phyloP scores from a whole-genome alignment of 2,888 invertebrate species.

The Arge pagana region DNA sequence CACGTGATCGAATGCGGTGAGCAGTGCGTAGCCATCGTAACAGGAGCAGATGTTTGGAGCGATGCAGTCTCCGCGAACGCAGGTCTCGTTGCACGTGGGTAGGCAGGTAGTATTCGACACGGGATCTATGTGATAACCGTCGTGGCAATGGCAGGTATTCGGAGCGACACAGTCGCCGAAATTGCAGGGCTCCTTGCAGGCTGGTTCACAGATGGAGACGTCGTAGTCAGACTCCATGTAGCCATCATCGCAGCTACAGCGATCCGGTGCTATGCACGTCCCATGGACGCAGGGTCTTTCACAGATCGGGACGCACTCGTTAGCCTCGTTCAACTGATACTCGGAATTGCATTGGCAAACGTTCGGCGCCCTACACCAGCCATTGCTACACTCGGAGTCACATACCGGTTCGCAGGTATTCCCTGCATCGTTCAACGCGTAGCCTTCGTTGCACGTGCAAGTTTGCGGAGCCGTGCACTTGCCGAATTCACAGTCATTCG shows the following conservation, averaged over 20 bases:
- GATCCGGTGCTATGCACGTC: constrained; percentile 49
- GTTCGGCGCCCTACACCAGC: constrained; percentile 52
- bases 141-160: constrained; percentile 47
- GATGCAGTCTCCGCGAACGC: constrained; percentile 58
- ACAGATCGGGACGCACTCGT: constrained; percentile 41
- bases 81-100: constrained; percentile 63
- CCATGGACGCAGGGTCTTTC: constrained; percentile 56
- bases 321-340: constrained; percentile 7
- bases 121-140: constrained; percentile 40
- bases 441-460: constrained; percentile 43
- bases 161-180: constrained; percentile 58
- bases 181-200: constrained; percentile 41
- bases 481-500: constrained; percentile 47
- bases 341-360: constrained; percentile 52
- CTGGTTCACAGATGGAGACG: constrained; percentile 36
- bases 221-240: constrained; percentile 32
- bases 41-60: constrained; percentile 47
- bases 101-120: constrained; percentile 59
- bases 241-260: constrained; percentile 33
- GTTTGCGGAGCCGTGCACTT: constrained; percentile 38
- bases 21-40: constrained; percentile 35
- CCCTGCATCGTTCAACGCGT: neutral
- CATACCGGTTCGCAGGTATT: constrained; percentile 22
- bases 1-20: constrained; percentile 29
- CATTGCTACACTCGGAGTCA: constrained; percentile 53